Conservation (phyloP, 2,888 invertebrate species). For the Synergus japonicus region DNA sequence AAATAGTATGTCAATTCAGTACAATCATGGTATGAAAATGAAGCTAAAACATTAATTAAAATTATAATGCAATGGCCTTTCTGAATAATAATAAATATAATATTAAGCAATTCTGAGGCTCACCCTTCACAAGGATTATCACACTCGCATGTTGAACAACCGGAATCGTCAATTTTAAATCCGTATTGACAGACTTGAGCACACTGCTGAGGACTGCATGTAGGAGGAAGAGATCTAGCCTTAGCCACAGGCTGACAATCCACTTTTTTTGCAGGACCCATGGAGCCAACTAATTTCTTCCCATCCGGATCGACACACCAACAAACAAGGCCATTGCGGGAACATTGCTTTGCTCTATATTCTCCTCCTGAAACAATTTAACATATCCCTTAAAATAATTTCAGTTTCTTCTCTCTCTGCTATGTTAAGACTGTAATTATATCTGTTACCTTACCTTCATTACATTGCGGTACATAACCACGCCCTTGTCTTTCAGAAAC, state of each 20-base stretch:
- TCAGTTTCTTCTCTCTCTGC: background rate
- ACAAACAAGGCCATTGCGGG: constrained; percentile 90
- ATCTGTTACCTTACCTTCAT: constrained; percentile 70
- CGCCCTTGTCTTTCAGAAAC: constrained; percentile 89
- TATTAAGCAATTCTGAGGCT: constrained; percentile 57
- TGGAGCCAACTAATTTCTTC: constrained; percentile 87
- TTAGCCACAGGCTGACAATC: constrained; percentile 80
- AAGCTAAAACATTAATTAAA: too few relatives aligned
- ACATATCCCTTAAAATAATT: background rate
- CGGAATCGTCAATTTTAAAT: constrained; percentile 84
- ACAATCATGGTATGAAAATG: too few relatives aligned
- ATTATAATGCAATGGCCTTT: too few relatives aligned
- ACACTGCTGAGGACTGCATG: constrained; percentile 86
- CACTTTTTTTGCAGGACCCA: constrained; percentile 87
- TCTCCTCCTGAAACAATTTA: constrained; percentile 80
- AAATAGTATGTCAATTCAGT: background rate
- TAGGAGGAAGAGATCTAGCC: constrained; percentile 64
- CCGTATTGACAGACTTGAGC: constrained; percentile 92
- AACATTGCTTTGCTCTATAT: constrained; percentile 88
- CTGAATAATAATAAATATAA: too few relatives aligned
- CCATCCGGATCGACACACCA: constrained; percentile 91
- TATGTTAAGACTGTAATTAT: background rate
- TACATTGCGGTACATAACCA: constrained; percentile 91
- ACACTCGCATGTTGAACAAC: constrained; percentile 91
- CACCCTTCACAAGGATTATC: constrained; percentile 91